phyloP scores from a whole-genome alignment of 2,113 vertebrate genomes.

The Sciurus niger region DNA sequence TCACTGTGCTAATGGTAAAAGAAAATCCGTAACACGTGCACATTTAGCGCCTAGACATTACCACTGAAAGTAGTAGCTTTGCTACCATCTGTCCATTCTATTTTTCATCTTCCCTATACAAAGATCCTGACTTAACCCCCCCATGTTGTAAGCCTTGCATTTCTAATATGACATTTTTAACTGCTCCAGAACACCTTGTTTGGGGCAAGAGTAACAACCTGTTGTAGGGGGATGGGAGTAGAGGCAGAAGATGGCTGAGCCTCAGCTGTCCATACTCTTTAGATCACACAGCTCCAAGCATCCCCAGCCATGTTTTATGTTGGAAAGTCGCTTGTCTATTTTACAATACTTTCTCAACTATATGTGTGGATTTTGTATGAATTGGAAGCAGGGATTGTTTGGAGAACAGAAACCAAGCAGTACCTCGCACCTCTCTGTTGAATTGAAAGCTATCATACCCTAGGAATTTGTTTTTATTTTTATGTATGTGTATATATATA shows the following conservation, averaged over 20 bases:
- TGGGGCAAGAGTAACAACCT: not conserved
- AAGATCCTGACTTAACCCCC: not conserved
- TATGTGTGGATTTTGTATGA: not conserved
- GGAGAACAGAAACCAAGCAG: not conserved
- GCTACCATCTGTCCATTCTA: not conserved
- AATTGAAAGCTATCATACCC: constrained; percentile 29
- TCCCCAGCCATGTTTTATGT: constrained; percentile 73
- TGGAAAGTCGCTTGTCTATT: not conserved
- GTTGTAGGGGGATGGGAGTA: not conserved
- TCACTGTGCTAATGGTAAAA: not conserved
- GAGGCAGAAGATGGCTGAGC: not conserved
- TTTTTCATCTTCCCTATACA: not conserved
- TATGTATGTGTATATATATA: not conserved
- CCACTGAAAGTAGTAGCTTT: not conserved
- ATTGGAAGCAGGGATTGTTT: not conserved
- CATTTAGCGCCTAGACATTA: not conserved
- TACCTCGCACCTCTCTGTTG: constrained; percentile 21
- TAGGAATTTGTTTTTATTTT: not conserved
- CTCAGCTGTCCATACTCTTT: not conserved
- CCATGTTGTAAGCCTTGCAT: not conserved
- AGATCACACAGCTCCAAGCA: not conserved
- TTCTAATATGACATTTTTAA: not conserved
- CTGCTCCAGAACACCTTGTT: not conserved
- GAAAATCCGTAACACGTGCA: constrained; percentile 28
- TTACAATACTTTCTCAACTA: not conserved